These are phyloP conservation scores for Apodemus speciosus DNA, from an alignment of 2,113 vertebrate species.

Conservation along the genomic window DNA sequence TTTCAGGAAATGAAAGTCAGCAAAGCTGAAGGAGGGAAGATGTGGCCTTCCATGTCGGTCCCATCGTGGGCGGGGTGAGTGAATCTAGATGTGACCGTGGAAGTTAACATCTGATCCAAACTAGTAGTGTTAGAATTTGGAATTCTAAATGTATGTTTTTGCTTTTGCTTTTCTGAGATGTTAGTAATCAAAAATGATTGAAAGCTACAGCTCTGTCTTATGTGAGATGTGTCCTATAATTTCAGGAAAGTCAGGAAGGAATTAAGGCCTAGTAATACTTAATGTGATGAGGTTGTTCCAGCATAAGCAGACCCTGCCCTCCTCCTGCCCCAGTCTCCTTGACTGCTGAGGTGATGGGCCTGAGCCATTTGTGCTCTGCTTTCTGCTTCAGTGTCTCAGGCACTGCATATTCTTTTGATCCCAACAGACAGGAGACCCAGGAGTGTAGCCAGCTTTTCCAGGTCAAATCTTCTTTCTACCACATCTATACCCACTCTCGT, in stretches of 20 bases:
- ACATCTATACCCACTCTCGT: not conserved
- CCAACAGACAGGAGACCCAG: not conserved
- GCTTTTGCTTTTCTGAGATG: not conserved
- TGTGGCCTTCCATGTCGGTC: too few species aligned
- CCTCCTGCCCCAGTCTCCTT: not conserved
- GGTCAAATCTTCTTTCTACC: constrained; percentile 37
- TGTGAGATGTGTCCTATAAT: not conserved
- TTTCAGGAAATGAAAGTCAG: constrained; percentile 48
- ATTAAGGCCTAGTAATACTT: not conserved
- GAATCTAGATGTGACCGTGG: not conserved
- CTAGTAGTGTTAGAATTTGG: not conserved
- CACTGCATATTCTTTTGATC: not conserved
- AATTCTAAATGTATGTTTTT: not conserved
- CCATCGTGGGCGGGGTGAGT: not conserved
- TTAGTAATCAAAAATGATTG: not conserved
- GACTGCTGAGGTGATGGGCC: too few species aligned
- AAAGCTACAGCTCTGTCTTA: not conserved
- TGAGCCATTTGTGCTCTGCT: not conserved
- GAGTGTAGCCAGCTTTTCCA: constrained; percentile 37
- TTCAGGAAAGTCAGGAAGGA: not conserved
- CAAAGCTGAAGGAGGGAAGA: not conserved
- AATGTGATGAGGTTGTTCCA: not conserved
- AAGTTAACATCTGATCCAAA: not conserved
- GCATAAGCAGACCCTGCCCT: not conserved
- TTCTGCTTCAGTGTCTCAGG: not conserved